Conservation (phyloP, 2,888 invertebrate species). For the Tyria jacobaeae region DNA sequence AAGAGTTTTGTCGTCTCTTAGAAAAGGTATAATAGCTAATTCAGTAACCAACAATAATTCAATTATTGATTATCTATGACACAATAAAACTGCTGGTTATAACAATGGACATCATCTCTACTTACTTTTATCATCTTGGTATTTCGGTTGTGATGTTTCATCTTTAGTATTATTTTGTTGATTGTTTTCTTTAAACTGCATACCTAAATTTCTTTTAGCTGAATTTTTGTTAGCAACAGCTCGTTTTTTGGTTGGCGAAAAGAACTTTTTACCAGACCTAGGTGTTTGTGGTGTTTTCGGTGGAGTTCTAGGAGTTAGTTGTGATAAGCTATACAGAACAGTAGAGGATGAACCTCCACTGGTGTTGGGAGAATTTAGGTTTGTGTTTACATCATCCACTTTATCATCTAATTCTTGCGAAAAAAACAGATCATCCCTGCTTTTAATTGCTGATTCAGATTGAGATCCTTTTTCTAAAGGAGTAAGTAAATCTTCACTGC, state of each 20-base stretch:
- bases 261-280: slow-evolving; percentile 59
- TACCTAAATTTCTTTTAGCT: slow-evolving; percentile 60
- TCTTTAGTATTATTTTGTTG: slow-evolving; percentile 38
- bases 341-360: slow-evolving; percentile 24
- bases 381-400: background rate
- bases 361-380: slow-evolving; percentile 1
- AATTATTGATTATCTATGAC: background rate
- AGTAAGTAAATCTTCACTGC: slow-evolving; percentile 20
- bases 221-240: slow-evolving; percentile 55
- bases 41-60: no score
- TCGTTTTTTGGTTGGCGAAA: slow-evolving; percentile 72
- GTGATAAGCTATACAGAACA: slow-evolving; percentile 38
- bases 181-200: slow-evolving; percentile 35
- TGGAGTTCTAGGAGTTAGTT: no score
- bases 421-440: background rate
- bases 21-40: no score
- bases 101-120: background rate
- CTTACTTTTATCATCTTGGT: slow-evolving; percentile 78
- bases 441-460: background rate
- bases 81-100: background rate
- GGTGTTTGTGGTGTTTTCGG: slow-evolving; percentile 42
- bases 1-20: no score
- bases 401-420: background rate
- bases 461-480: slow-evolving; percentile 1
- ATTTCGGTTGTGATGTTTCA: slow-evolving; percentile 43